Percentiles rank a stretch among this genome's conserved stretches.
These are phyloP conservation scores for Barbus barbus DNA, from an alignment of 2,113 vertebrate genomes.

Conservation along the genomic window DNA sequence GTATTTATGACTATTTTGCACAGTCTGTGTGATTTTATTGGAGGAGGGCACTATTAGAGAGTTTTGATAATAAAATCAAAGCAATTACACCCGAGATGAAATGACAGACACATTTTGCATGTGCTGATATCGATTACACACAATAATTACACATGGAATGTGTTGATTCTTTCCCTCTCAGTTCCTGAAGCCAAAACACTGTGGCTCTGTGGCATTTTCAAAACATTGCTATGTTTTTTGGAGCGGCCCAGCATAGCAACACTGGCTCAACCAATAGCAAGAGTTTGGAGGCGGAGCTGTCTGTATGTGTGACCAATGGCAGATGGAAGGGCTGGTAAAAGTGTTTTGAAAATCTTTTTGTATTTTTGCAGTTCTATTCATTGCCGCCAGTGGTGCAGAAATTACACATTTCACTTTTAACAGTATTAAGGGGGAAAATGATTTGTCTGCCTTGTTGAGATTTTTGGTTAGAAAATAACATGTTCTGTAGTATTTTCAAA, in stretches of 20 bases:
- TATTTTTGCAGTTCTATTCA: too few species aligned
- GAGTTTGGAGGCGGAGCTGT: slow-evolving; percentile 6
- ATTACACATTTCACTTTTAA: slow-evolving; percentile 14
- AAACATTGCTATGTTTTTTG: slow-evolving; percentile 16
- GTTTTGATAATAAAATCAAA: slow-evolving; percentile 42
- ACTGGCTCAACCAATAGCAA: slow-evolving; percentile 27
- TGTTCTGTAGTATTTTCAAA: slow-evolving; percentile 31
- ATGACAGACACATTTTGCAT: slow-evolving; percentile 29
- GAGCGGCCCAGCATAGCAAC: slow-evolving; percentile 21
- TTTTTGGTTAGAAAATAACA: slow-evolving; percentile 15
- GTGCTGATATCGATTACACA: slow-evolving; percentile 33
- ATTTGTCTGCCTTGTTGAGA: slow-evolving; percentile 32
- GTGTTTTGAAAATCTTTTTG: not conserved
- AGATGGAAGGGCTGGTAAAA: not conserved
- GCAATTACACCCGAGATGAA: slow-evolving; percentile 33
- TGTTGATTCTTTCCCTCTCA: slow-evolving; percentile 10
- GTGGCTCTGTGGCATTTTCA: slow-evolving; percentile 1
- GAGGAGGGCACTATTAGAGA: slow-evolving; percentile 27
- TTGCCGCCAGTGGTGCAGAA: not conserved
- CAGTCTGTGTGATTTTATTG: slow-evolving; percentile 54
- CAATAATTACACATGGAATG: slow-evolving; percentile 26
- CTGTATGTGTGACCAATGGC: slow-evolving; percentile 1
- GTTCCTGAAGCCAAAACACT: slow-evolving; percentile 33
- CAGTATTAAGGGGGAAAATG: not conserved
- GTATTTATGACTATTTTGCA: slow-evolving; percentile 61